Conservation (phyloP, 2,888 invertebrate species). For the Caenorhabditis parvicauda region DNA sequence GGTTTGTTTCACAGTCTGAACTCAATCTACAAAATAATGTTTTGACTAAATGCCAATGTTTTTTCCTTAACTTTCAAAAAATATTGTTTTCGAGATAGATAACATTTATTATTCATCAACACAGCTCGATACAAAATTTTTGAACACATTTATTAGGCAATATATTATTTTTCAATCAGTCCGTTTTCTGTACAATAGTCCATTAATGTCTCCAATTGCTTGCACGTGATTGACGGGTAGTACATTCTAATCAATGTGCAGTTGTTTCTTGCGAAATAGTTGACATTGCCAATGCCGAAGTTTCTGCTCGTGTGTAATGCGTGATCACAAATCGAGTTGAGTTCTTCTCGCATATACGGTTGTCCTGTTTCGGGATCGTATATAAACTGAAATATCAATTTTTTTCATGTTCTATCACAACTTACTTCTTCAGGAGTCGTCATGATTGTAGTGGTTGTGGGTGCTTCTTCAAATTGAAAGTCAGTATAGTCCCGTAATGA, state of each 20-base stretch:
- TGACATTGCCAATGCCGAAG: slow-evolving; percentile 36
- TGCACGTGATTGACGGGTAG: slow-evolving; percentile 38
- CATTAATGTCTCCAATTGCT: slow-evolving; percentile 34
- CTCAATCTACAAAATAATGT: not conserved
- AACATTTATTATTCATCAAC: no score
- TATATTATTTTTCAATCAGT: slow-evolving; percentile 16
- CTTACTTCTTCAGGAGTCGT: not conserved
- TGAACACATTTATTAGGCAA: not conserved
- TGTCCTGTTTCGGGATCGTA: slow-evolving; percentile 26
- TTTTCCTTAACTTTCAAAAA: not conserved
- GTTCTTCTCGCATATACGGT: slow-evolving; percentile 23
- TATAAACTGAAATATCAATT: slow-evolving; percentile 22
- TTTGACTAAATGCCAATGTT: no score
- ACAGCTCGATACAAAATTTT: not conserved
- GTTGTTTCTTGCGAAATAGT: slow-evolving; percentile 36
- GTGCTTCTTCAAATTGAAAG: not conserved
- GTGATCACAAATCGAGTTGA: slow-evolving; percentile 24
- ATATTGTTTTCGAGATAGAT: not conserved
- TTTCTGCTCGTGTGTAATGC: slow-evolving; percentile 26
- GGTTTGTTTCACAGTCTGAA: not conserved
- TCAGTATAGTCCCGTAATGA: slow-evolving; percentile 15
- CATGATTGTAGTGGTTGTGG: no score
- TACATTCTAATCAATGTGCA: slow-evolving; percentile 37
- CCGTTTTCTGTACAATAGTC: slow-evolving; percentile 31
- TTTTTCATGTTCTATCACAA: not conserved